These are phyloP conservation scores for Meghimatium bilineatum DNA, from an alignment of 2,888 invertebrate genomes.

Conservation along the genomic window DNA sequence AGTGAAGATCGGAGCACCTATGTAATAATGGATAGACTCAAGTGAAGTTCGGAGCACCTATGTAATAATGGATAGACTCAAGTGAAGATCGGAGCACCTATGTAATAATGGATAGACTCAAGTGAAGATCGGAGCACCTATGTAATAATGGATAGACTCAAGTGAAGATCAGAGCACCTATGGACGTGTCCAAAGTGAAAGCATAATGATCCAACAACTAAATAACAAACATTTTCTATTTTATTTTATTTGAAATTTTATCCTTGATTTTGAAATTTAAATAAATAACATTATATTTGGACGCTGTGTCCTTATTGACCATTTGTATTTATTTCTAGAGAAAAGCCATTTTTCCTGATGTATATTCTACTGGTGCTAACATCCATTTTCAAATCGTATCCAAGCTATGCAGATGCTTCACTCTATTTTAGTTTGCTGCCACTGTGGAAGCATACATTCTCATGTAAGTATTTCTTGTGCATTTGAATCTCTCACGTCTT, in stretches of 20 bases:
- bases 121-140: too few relatives aligned
- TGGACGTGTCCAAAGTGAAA: too few relatives aligned
- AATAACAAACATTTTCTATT: background rate
- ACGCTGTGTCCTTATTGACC: background rate
- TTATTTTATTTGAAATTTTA: too few relatives aligned
- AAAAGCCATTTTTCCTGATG: conserved; percentile 76
- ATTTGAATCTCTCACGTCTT: background rate
- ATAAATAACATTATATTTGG: background rate
- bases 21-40: too few relatives aligned
- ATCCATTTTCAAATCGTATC: conserved; percentile 97
- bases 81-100: too few relatives aligned
- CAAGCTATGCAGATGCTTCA: conserved; percentile 95
- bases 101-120: too few relatives aligned
- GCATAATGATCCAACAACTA: too few relatives aligned
- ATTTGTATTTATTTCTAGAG: conserved; percentile 65
- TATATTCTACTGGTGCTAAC: conserved; percentile 81
- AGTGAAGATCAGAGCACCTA: too few relatives aligned
- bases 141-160: too few relatives aligned
- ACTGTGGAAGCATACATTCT: conserved; percentile 91
- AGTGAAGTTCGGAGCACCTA: too few relatives aligned
- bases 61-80: too few relatives aligned
- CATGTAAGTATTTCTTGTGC: conserved; percentile 82
- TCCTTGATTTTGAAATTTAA: background rate
- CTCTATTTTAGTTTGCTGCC: conserved; percentile 93
- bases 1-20: too few relatives aligned